Percentiles rank a stretch among this genome's conserved stretches.
These are phyloP conservation scores for Caradrina kadenii DNA, from an alignment of 2,888 invertebrate genomes.

Conservation along the genomic window DNA sequence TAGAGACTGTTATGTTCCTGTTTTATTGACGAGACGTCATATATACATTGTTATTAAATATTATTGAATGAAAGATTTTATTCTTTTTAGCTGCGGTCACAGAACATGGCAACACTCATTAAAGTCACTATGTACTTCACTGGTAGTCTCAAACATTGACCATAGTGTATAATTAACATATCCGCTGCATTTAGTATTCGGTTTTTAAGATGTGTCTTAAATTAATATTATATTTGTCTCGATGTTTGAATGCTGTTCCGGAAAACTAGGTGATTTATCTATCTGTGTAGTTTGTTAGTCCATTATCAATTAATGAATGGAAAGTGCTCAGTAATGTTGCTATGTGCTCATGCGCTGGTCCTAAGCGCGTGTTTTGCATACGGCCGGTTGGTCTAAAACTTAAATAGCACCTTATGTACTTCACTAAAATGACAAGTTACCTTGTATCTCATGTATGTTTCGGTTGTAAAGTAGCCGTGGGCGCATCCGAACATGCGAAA, in stretches of 20 bases:
- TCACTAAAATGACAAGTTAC: no score
- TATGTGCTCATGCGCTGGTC: not conserved
- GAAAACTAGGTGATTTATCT: not conserved
- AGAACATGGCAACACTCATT: constrained; percentile 16
- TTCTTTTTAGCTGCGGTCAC: constrained; percentile 16
- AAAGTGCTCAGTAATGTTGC: not conserved
- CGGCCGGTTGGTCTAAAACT: no score
- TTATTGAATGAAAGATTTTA: constrained; percentile 35
- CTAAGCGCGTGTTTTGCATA: no score
- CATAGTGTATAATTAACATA: constrained; percentile 50
- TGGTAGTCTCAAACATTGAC: constrained; percentile 39
- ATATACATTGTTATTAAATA: constrained; percentile 40
- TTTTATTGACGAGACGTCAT: constrained; percentile 41
- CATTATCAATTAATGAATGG: not conserved
- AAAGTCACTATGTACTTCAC: constrained; percentile 61
- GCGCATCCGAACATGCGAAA: constrained; percentile 23
- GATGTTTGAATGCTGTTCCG: constrained; percentile 23
- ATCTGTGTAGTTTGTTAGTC: not conserved
- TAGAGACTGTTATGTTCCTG: constrained; percentile 58
- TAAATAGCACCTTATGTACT: no score
- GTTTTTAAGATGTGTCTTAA: constrained; percentile 52
- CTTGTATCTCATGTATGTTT: not conserved
- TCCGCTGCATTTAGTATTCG: constrained; percentile 65
- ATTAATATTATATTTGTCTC: constrained; percentile 32
- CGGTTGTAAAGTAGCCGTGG: constrained; percentile 12